Conservation (phyloP, 2,113 vertebrate genomes). For the Variabilichromis moorii region DNA sequence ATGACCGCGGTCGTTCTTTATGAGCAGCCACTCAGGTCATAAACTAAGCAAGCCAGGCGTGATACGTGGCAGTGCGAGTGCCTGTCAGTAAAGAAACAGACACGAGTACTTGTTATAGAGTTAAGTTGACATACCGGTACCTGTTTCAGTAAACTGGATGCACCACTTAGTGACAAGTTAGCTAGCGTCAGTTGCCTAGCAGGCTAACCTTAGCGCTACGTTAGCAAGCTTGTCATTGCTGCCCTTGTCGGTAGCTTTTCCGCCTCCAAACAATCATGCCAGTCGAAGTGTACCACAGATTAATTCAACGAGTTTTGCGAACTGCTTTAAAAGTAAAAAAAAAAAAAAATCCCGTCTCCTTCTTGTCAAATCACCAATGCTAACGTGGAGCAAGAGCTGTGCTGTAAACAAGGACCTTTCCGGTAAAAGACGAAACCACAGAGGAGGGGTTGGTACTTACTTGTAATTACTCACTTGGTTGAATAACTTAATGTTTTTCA, state of each 20-base stretch:
- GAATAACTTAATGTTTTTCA: neutral
- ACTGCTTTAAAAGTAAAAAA: neutral
- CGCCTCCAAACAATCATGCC: neutral
- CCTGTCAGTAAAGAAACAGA: neutral
- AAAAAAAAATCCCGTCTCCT: neutral
- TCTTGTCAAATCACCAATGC: neutral
- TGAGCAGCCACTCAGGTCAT: neutral
- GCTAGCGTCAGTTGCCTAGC: neutral
- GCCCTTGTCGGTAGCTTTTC: neutral
- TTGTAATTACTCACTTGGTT: neutral
- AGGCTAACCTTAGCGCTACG: constrained; percentile 35
- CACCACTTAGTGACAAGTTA: neutral
- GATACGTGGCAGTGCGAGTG: neutral
- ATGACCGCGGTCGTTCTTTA: constrained; percentile 54
- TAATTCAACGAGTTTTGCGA: fast-evolving
- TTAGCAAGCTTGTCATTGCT: constrained; percentile 50
- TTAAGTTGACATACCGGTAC: constrained; percentile 11
- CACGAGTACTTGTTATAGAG: too few species aligned
- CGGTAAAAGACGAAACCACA: constrained; percentile 51
- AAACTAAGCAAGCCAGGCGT: neutral
- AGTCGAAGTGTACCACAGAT: neutral
- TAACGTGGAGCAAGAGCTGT: constrained; percentile 18
- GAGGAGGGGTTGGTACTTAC: neutral
- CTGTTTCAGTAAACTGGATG: neutral
- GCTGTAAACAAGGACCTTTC: constrained; percentile 67